These are phyloP conservation scores for Lamellibrachia satsuma DNA, from an alignment of 2,888 invertebrate species.

Conservation along the genomic window DNA sequence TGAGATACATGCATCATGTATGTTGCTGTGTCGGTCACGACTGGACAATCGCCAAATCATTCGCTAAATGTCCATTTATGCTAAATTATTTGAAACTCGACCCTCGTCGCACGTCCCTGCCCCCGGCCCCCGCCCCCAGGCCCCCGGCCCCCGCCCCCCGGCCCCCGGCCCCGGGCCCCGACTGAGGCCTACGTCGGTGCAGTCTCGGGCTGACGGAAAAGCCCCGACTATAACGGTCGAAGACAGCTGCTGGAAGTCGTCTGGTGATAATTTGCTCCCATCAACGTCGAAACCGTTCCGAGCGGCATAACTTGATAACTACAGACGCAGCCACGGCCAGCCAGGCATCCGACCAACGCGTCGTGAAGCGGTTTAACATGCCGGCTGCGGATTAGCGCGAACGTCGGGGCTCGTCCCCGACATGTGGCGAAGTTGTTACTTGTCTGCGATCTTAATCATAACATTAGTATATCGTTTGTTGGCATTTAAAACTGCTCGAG, in stretches of 20 bases:
- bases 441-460: slow-evolving; percentile 17
- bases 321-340: background rate
- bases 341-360: background rate
- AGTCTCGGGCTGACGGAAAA: background rate
- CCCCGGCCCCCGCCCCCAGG: background rate
- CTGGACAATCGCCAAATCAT: too few species aligned
- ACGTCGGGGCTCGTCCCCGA: background rate
- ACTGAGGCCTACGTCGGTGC: background rate
- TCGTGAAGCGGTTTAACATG: slow-evolving; percentile 5
- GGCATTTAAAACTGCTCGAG: background rate
- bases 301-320: slow-evolving; percentile 13
- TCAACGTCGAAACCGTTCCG: slow-evolving; percentile 17
- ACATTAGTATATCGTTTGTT: slow-evolving; percentile 17
- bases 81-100: too few species aligned
- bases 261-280: slow-evolving; percentile 11
- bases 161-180: background rate
- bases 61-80: too few species aligned
- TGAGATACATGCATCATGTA: too few species aligned
- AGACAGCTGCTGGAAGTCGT: slow-evolving; percentile 12
- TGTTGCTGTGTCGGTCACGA: too few species aligned
- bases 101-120: too few species aligned
- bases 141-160: background rate
- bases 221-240: background rate
- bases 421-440: slow-evolving; percentile 13
- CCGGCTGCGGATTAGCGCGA: background rate